Percentiles rank a stretch among this genome's conserved stretches.
phyloP scores from a whole-genome alignment of 2,888 invertebrate genomes.

The Xestia rhomboidea region DNA sequence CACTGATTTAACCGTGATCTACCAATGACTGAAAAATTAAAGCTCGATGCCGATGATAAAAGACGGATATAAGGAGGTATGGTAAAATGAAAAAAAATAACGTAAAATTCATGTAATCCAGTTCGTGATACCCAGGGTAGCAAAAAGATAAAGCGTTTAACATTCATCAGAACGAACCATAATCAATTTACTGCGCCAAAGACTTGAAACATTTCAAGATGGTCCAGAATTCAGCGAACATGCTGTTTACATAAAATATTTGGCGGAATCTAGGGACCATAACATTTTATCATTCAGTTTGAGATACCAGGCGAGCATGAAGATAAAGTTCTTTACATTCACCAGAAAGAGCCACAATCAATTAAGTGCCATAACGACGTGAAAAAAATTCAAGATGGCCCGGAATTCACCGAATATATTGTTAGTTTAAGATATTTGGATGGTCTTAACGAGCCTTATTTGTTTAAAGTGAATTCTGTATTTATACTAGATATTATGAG shows the following conservation, averaged over 20 bases:
- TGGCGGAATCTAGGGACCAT: constrained; percentile 12
- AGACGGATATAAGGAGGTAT: background rate
- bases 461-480: constrained; percentile 18
- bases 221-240: background rate
- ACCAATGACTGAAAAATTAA: background rate
- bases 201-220: constrained; percentile 8
- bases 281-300: constrained; percentile 10
- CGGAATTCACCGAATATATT: constrained; percentile 29
- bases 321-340: constrained; percentile 27
- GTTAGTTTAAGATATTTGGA: constrained; percentile 45
- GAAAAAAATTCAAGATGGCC: constrained; percentile 16
- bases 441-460: constrained; percentile 36
- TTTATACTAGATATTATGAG: constrained; percentile 1
- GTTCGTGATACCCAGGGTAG: background rate
- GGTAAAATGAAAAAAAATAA: too few species aligned
- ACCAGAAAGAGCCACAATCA: constrained; percentile 22
- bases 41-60: background rate
- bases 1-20: background rate
- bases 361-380: constrained; percentile 38
- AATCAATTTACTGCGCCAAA: constrained; percentile 21
- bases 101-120: background rate
- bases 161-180: constrained; percentile 6
- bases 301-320: constrained; percentile 36
- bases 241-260: constrained; percentile 24
- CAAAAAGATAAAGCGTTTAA: constrained; percentile 23